These are phyloP conservation scores for Ictalurus furcatus DNA, from an alignment of 2,113 vertebrate genomes.

Conservation along the genomic window DNA sequence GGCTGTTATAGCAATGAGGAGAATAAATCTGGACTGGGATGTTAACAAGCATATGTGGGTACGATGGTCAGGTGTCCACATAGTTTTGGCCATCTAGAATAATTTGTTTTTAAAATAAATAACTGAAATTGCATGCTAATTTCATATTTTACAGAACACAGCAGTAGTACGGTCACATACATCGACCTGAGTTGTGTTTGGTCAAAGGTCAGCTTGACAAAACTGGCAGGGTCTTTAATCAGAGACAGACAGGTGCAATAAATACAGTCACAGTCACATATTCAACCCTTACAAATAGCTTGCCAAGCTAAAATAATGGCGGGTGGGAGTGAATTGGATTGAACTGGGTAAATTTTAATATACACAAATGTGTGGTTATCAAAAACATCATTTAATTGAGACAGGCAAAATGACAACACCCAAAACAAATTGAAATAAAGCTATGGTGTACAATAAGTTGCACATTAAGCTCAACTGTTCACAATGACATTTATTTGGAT, in stretches of 20 bases:
- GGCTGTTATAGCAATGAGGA: not conserved
- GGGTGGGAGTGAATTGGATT: no score
- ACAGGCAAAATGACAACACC: not conserved
- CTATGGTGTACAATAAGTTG: not conserved
- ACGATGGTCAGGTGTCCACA: conserved; percentile 7
- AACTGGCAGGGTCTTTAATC: conserved; percentile 9
- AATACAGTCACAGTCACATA: not conserved
- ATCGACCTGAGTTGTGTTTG: conserved; percentile 2
- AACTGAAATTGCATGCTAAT: conserved; percentile 29
- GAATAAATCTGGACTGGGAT: not conserved
- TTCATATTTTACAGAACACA: conserved; percentile 69
- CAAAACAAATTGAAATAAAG: not conserved
- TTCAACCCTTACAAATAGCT: not conserved
- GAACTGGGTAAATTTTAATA: not conserved
- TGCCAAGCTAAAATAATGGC: not conserved
- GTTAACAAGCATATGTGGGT: not conserved
- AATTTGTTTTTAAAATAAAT: conserved; percentile 72
- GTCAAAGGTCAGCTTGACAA: conserved; percentile 28
- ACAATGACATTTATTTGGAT: not conserved
- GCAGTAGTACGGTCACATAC: conserved; percentile 59
- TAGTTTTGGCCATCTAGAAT: conserved; percentile 29
- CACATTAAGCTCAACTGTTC: not conserved
- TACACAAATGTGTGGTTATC: not conserved
- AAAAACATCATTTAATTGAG: not conserved
- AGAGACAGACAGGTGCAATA: conserved; percentile 8